Base-by-base conservation (phyloP, 2,113 vertebrate genomes). In the Nycticorax nycticorax region DNA sequence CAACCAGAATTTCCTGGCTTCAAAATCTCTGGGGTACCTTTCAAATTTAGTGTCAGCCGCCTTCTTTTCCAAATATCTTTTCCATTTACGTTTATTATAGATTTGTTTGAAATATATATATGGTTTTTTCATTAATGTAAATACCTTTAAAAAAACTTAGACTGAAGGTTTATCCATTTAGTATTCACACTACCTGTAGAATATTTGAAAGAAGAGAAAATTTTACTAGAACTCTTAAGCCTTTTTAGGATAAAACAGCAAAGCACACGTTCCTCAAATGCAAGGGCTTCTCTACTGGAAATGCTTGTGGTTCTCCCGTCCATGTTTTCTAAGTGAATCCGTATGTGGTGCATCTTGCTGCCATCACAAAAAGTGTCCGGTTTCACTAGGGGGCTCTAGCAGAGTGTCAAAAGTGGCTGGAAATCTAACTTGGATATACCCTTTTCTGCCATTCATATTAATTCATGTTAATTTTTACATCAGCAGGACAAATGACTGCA, bases 11-110 rank as follows among this genome's bases (percentile, higher is more conserved):
- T 95, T 95, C 80, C 83, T 72, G 85, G 33, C 68, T 96, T 84
- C 33, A 72, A 12, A 63, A 69, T 72, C 79, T 84, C 92, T 56
- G 12, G 35, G 21, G 85, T 81, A 84, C 39, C 48, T 95, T 84
- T 93, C 73, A 91, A 86, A 92, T 86, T 84, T 91, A 92, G 56
- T 48, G 37, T 81, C 47, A 91, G 55, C 21, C 0, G 0, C 2
- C n/a, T 94, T 86, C 17, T 90, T 79, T 94, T 91, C 56, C 56
- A 96, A 88, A 68, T 72, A 84, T 53, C 33, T 93, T 96, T 96
- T 92, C 55, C 27, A 53, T 80, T 94, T 90, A 68, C 2, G 0
- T 77, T 93, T 96, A 95, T 93, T 96, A 95, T 78, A 95, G 93
- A 92, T 93, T 77, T 77, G 26, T 69, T 80, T 59, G 17, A 77